phyloP scores from a whole-genome alignment of 2,888 invertebrate genomes.

The Endomychus coccineus region DNA sequence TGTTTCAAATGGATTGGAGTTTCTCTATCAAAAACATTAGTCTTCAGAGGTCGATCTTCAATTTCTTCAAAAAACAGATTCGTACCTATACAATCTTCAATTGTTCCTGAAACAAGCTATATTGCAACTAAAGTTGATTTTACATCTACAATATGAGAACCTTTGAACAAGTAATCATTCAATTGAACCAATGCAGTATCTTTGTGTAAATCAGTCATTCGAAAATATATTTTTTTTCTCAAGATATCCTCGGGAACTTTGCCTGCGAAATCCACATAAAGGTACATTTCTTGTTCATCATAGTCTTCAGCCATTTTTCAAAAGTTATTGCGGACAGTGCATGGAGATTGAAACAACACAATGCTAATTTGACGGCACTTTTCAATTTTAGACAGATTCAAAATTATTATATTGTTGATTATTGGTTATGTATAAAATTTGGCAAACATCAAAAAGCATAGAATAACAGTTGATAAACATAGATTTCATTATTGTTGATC shows the following conservation, averaged over 20 bases:
- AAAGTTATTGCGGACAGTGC: too few species aligned
- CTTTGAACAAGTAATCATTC: constrained; percentile 37
- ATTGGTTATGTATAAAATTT: too few species aligned
- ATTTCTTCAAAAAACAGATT: constrained; percentile 66
- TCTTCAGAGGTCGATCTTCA: constrained; percentile 36
- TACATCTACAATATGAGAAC: constrained; percentile 20
- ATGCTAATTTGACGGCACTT: too few species aligned
- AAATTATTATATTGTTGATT: too few species aligned
- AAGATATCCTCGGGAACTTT: constrained; percentile 32
- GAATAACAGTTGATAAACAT: too few species aligned
- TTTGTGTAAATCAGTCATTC: constrained; percentile 35
- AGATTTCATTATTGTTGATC: too few species aligned
- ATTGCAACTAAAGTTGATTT: neutral
- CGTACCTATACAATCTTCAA: constrained; percentile 62
- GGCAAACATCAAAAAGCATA: too few species aligned
- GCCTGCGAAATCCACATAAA: constrained; percentile 36
- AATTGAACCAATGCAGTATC: constrained; percentile 36
- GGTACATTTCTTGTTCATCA: constrained; percentile 23
- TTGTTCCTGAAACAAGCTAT: constrained; percentile 51
- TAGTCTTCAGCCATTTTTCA: constrained; percentile 1
- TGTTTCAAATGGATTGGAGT: constrained; percentile 54
- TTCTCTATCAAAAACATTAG: constrained; percentile 38
- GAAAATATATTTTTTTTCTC: constrained; percentile 33
- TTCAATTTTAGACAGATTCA: too few species aligned
- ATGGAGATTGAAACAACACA: too few species aligned